phyloP scores from a whole-genome alignment of 1,140 invertebrate species.

The Drosophila murphyi region DNA sequence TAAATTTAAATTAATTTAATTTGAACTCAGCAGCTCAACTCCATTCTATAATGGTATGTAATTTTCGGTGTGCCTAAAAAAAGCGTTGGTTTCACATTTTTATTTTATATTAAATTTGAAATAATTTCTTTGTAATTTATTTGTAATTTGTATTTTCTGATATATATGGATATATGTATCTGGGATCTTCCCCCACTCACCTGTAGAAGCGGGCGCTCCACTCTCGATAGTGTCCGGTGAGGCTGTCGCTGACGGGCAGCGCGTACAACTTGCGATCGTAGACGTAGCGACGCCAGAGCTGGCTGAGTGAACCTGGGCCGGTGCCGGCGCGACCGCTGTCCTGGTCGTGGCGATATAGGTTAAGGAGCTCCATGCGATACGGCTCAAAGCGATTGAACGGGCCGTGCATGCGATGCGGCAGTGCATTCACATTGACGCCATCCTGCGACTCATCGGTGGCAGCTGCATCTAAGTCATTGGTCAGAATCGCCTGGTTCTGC shows the following conservation, averaged over 20 bases:
- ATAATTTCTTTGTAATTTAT: not conserved
- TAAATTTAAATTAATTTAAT: too few species aligned
- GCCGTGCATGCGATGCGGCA: constrained; percentile 19
- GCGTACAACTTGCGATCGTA: constrained; percentile 93
- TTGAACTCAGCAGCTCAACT: too few species aligned
- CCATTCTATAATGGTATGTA: too few species aligned
- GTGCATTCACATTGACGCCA: constrained; percentile 10
- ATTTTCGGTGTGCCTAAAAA: too few species aligned
- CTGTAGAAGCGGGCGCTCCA: constrained; percentile 91
- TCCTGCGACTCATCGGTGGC: constrained; percentile 47
- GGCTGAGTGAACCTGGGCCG: constrained; percentile 59
- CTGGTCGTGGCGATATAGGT: constrained; percentile 73
- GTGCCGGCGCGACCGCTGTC: constrained; percentile 54
- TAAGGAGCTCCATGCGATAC: constrained; percentile 68
- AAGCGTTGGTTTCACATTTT: too few species aligned
- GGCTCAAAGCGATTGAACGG: constrained; percentile 66
- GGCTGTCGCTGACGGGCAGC: constrained; percentile 86
- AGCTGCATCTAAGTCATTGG: constrained; percentile 56
- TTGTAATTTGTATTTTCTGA: too few species aligned
- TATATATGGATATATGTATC: too few species aligned
- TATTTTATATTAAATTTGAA: not conserved
- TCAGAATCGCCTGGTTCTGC: constrained; percentile 55
- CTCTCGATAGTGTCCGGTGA: constrained; percentile 89
- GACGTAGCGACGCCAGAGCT: constrained; percentile 87
- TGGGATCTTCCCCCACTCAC: constrained; percentile 77